Conservation (phyloP, 2,888 invertebrate species). For the Nomada flava region DNA sequence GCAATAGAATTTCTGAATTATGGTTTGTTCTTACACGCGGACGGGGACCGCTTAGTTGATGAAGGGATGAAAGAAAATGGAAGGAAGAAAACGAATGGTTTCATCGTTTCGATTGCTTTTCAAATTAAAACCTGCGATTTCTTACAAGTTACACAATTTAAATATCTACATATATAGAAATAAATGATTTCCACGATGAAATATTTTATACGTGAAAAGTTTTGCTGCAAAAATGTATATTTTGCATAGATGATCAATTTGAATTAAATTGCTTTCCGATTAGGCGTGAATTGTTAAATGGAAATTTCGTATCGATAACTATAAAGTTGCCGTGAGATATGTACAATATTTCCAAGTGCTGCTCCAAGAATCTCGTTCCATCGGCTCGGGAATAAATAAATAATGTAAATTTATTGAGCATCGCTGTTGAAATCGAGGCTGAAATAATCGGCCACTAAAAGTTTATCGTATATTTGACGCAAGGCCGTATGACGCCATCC, state of each 20-base stretch:
- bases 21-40: slow-evolving; percentile 56
- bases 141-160: no score
- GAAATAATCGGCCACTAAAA: slow-evolving; percentile 45
- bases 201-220: no score
- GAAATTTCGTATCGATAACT: no score
- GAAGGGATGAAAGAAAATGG: slow-evolving; percentile 40
- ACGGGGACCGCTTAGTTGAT: slow-evolving; percentile 17
- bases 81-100: slow-evolving; percentile 32
- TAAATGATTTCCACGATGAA: no score
- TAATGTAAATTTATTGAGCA: slow-evolving; percentile 23
- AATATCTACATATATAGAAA: no score
- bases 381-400: slow-evolving; percentile 21
- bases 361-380: background rate
- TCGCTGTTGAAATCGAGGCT: slow-evolving; percentile 22
- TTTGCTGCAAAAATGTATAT: no score
- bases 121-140: background rate
- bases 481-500: slow-evolving; percentile 14
- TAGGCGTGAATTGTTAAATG: background rate
- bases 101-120: slow-evolving; percentile 30
- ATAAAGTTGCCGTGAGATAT: no score
- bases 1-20: slow-evolving; percentile 63
- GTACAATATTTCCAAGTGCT: no score
- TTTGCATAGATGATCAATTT: no score
- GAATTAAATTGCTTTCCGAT: no score
- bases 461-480: slow-evolving; percentile 35